phyloP scores from a whole-genome alignment of 2,888 invertebrate genomes.

The Odontocerum albicorne region DNA sequence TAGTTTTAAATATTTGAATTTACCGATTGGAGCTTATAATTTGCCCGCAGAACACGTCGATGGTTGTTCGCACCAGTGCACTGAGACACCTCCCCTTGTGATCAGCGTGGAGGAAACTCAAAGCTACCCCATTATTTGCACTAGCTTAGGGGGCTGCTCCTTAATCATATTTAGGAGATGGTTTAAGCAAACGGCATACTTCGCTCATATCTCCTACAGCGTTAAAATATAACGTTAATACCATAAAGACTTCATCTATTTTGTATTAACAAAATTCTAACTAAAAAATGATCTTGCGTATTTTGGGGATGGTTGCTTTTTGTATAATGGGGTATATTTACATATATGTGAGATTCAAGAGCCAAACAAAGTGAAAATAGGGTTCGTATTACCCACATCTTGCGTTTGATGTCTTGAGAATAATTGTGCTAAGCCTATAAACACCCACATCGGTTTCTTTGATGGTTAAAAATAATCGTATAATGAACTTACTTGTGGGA shows the following conservation, averaged over 20 bases:
- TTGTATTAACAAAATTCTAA: too few species aligned
- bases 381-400: background rate
- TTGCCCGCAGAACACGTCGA: too few species aligned
- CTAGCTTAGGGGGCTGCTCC: slow-evolving; percentile 14
- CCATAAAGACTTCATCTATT: too few species aligned
- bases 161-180: slow-evolving; percentile 25
- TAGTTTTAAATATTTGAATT: too few species aligned
- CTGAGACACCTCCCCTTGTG: background rate
- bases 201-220: too few species aligned
- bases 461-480: too few species aligned
- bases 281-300: too few species aligned
- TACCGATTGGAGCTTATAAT: too few species aligned
- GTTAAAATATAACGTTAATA: background rate
- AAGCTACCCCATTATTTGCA: slow-evolving; percentile 18
- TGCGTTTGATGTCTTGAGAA: background rate
- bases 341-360: background rate
- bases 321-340: background rate
- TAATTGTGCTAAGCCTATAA: too few species aligned
- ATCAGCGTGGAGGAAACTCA: slow-evolving; percentile 23
- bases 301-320: background rate
- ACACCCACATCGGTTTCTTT: too few species aligned
- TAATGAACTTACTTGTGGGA: too few species aligned
- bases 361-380: background rate
- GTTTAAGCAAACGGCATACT: background rate
- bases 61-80: too few species aligned